These are phyloP conservation scores for Drosophila busckii DNA, from an alignment of 1,140 invertebrate genomes.

Conservation along the genomic window DNA sequence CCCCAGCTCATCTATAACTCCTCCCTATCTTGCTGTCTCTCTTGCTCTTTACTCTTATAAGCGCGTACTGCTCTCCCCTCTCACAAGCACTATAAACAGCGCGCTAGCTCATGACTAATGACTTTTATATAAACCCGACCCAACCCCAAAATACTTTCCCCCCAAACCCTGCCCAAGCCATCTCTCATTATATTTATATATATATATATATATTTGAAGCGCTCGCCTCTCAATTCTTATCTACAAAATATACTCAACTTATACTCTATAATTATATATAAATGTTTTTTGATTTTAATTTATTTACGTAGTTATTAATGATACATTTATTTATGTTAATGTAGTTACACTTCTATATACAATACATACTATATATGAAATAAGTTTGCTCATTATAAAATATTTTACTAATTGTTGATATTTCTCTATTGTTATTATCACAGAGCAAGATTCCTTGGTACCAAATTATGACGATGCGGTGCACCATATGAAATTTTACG, in stretches of 20 bases:
- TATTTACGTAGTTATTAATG: constrained; percentile 32
- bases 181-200: too few species aligned
- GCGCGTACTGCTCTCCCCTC: too few species aligned
- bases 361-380: constrained; percentile 1
- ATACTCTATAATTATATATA: constrained; percentile 14
- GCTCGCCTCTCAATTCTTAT: constrained; percentile 60
- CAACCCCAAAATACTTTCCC: constrained; percentile 6
- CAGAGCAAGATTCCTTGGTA: constrained; percentile 70
- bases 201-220: constrained; percentile 60
- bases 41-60: too few species aligned
- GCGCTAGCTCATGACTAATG: too few species aligned
- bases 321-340: constrained; percentile 54
- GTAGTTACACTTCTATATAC: constrained; percentile 11
- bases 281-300: constrained; percentile 1
- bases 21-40: too few species aligned
- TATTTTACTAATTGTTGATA: constrained; percentile 6
- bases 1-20: too few species aligned
- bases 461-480: constrained; percentile 78
- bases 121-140: too few species aligned
- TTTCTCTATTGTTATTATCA: constrained; percentile 11
- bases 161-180: background rate
- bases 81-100: too few species aligned
- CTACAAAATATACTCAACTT: constrained; percentile 44
- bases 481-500: constrained; percentile 74
- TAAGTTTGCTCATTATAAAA: constrained; percentile 9